Percentiles rank a stretch among this genome's conserved stretches.
phyloP scores from a whole-genome alignment of 2,797 vertebrate species.

The Cynopterus sphinx region DNA sequence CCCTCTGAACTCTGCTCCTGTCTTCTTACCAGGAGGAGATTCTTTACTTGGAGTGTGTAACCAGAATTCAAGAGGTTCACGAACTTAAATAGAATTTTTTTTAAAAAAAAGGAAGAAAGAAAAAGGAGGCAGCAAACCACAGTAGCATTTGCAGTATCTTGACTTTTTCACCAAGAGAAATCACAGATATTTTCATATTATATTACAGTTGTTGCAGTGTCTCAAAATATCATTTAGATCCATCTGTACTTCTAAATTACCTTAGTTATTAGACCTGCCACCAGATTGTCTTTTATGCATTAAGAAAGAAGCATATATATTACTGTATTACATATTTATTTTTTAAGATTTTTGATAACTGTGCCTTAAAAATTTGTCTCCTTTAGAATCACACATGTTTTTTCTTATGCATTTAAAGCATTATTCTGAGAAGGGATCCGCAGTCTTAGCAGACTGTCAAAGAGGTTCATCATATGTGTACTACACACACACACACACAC shows the following conservation, averaged over 20 bases:
- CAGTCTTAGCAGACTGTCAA: not conserved
- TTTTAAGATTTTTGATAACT: not conserved
- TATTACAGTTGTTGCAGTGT: not conserved
- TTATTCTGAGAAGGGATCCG: not conserved
- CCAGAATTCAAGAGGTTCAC: not conserved
- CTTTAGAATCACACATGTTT: not conserved
- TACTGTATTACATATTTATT: not conserved
- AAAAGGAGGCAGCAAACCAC: not conserved
- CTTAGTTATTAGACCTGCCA: not conserved
- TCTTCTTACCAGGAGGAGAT: not conserved
- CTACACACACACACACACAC: not conserved
- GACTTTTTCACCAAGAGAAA: not conserved
- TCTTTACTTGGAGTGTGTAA: not conserved
- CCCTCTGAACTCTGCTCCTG: not conserved
- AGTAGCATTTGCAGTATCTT: not conserved
- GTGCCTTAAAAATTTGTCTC: not conserved
- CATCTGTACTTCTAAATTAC: not conserved
- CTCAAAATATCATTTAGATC: not conserved
- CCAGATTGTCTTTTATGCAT: not conserved
- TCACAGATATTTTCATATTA: not conserved
- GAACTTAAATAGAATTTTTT: not conserved
- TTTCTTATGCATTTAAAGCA: slow-evolving; percentile 10
- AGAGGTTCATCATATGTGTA: not conserved
- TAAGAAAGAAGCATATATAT: not conserved
- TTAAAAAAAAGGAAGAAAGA: no score